Conservation (phyloP, 2,797 vertebrate species). For the Poeciliopsis presidionis region DNA sequence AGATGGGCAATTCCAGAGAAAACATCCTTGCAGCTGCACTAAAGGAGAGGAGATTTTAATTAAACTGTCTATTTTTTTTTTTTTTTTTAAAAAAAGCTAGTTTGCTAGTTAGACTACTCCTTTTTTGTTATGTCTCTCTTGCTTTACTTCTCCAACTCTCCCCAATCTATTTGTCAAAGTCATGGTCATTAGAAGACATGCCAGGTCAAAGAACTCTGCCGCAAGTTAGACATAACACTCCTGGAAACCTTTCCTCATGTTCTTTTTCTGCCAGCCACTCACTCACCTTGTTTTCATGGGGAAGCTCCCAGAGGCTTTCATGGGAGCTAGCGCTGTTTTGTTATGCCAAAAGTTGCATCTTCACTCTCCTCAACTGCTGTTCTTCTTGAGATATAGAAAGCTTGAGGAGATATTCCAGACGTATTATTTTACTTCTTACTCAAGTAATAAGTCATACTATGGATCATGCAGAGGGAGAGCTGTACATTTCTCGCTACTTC, state of each 20-base stretch:
- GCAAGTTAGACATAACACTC: slow-evolving; percentile 65
- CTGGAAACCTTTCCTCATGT: slow-evolving; percentile 52
- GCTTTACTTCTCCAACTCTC: slow-evolving; percentile 2
- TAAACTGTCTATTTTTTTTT: slow-evolving; percentile 46
- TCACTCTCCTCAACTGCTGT: slow-evolving; percentile 26
- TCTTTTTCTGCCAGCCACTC: slow-evolving; percentile 45
- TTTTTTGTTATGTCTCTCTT: slow-evolving; percentile 23
- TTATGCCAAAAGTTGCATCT: slow-evolving; percentile 53
- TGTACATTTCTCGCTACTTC: slow-evolving; percentile 1
- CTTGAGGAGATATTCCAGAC: slow-evolving; percentile 33
- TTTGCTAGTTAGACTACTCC: slow-evolving; percentile 17
- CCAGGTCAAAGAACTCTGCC: slow-evolving; percentile 63
- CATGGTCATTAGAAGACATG: slow-evolving; percentile 53
- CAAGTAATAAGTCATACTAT: slow-evolving; percentile 52
- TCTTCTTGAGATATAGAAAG: slow-evolving; percentile 28
- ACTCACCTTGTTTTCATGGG: slow-evolving; percentile 41
- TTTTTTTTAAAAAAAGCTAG: slow-evolving; percentile 42
- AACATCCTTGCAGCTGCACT: slow-evolving; percentile 43
- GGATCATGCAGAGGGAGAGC: slow-evolving; percentile 10
- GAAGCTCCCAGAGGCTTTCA: slow-evolving; percentile 38
- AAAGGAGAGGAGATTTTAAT: slow-evolving; percentile 39
- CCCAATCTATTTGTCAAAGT: slow-evolving; percentile 36
- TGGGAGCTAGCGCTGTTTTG: slow-evolving; percentile 49
- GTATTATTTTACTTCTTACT: slow-evolving; percentile 45
- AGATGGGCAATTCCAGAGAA: slow-evolving; percentile 36